Evolutionary conservation across 2,113 vertebrate species (phyloP), one percentile per base, ranked within the genome.

Genomic region (Hippolais icterina): DNA sequence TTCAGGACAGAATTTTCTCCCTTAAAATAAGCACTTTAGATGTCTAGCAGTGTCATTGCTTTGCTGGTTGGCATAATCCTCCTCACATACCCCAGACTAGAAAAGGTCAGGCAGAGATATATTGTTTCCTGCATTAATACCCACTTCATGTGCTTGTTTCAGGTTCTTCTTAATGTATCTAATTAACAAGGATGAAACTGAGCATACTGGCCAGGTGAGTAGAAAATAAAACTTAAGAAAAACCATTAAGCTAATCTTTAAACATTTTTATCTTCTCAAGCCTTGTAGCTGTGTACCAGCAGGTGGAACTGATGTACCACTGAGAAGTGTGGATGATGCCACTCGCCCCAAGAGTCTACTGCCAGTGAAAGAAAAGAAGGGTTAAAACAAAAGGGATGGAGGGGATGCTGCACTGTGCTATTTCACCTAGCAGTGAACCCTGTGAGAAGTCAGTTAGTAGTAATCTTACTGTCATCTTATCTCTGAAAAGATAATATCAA

Each of bases 101-200:
- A 52, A 60, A n/a, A 50, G 25, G 21, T 59, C 41, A 53, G 75
- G 23, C 42, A 93, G 72, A 83, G 42, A 42, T 31, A 31, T 39
- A 21, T 31, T 1, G 3, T 49, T 63, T 53, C 86, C 76, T 90
- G 24, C 46, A 68, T 79, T 96, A 82, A 90, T 59, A 52, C 11
- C 22, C 1, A 23, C 11, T 60, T 81, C 42, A 76, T 93, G 29
- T 89, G 56, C 47, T 95, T 89, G 2, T 97, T 97, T 57, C 97
- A 99, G 99, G 97, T 99, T 99, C 98, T 99, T 99, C 96, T 96
- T 99, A 96, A 99, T 99, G 99, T 99, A 99, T 96, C 98, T 99
- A 57, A 99, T 99, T 98, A 99, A 99, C 97, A 99, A 99, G 97
- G 99, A 99, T 96, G 99, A 99, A 97, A 99, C 99, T 2, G 99